These are phyloP conservation scores for Plebejus anna DNA, from an alignment of 2,888 invertebrate species.

Conservation along the genomic window DNA sequence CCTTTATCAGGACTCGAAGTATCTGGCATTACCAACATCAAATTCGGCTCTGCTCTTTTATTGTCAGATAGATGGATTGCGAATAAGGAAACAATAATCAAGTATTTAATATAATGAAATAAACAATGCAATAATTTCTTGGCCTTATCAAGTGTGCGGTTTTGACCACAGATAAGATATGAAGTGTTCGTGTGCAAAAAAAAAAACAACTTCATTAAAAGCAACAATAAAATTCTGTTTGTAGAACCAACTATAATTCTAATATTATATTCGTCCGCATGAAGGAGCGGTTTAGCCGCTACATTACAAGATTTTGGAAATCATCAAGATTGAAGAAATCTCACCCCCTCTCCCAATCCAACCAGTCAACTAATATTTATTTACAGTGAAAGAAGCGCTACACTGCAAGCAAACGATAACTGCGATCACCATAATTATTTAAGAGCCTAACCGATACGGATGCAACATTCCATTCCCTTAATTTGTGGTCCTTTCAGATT, in stretches of 20 bases:
- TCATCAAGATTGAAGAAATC: too few relatives aligned
- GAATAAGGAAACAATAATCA: background rate
- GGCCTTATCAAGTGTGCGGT: background rate
- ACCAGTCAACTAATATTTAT: background rate
- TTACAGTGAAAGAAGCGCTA: background rate
- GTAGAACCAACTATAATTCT: background rate
- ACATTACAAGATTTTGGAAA: too few relatives aligned
- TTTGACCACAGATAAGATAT: conserved; percentile 9
- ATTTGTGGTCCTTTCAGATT: conserved; percentile 74
- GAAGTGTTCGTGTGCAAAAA: background rate
- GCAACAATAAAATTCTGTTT: background rate
- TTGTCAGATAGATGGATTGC: too few relatives aligned
- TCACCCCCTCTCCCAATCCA: too few relatives aligned
- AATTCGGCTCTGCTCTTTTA: too few relatives aligned
- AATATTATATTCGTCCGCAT: background rate
- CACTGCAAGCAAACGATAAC: background rate
- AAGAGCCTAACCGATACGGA: conserved; percentile 54
- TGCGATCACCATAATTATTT: conserved; percentile 33
- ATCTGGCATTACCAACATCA: too few relatives aligned
- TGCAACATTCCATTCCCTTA: conserved; percentile 74
- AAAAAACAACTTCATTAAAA: background rate
- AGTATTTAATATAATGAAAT: background rate
- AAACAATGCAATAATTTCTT: background rate
- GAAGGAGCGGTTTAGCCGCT: too few relatives aligned
- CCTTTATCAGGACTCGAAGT: too few relatives aligned